phyloP scores from a whole-genome alignment of 2,888 invertebrate genomes.

The Dusona sp. region DNA sequence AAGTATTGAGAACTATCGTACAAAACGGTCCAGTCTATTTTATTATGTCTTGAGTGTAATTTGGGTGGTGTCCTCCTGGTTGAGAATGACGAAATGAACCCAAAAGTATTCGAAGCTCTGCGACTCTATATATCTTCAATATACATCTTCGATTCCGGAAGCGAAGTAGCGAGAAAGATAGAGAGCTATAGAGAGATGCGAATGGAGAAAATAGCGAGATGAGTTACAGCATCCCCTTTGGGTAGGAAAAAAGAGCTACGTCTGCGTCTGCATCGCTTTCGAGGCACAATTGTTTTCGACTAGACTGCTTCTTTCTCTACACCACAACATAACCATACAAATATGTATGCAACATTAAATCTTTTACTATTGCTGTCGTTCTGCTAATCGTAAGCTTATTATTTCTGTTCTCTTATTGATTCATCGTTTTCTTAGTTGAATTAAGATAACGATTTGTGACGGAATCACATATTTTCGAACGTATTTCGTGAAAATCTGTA shows the following conservation, averaged over 20 bases:
- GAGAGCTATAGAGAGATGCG: constrained; percentile 48
- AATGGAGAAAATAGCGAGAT: constrained; percentile 60
- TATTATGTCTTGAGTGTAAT: too few species aligned
- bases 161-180: constrained; percentile 30
- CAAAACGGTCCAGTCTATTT: too few species aligned
- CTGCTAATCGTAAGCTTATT: background rate
- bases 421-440: constrained; percentile 59
- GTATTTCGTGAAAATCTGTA: background rate
- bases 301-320: constrained; percentile 70
- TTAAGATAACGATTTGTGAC: constrained; percentile 13
- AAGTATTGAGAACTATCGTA: too few species aligned
- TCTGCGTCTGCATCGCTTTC: constrained; percentile 57
- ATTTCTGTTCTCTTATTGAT: constrained; percentile 21
- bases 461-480: constrained; percentile 21
- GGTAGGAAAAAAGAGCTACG: constrained; percentile 18
- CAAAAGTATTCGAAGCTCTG: too few species aligned
- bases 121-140: background rate
- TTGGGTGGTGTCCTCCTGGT: too few species aligned
- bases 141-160: constrained; percentile 60
- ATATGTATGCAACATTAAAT: background rate
- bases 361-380: constrained; percentile 25
- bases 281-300: constrained; percentile 76
- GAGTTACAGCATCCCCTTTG: constrained; percentile 70
- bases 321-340: constrained; percentile 40
- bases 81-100: too few species aligned